phyloP scores from a whole-genome alignment of 2,797 vertebrate genomes.

The Sebastes kiyomatsui region DNA sequence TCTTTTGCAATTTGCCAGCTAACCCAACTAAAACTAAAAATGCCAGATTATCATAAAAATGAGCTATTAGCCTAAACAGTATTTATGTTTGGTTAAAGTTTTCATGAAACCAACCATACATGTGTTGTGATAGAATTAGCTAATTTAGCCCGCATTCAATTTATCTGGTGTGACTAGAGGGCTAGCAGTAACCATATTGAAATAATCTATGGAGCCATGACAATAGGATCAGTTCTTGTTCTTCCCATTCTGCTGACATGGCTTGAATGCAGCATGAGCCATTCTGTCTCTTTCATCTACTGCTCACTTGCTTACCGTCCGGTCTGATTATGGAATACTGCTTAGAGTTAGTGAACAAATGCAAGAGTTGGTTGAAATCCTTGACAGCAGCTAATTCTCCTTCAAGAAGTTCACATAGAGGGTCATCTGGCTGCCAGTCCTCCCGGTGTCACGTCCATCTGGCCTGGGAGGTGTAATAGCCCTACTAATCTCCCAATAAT shows the following conservation, averaged over 20 bases:
- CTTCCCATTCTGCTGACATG: not conserved
- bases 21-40: not conserved
- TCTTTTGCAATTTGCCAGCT: not conserved
- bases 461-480: conserved; percentile 79
- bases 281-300: not conserved
- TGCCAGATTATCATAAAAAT: not conserved
- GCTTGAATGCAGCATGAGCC: not conserved
- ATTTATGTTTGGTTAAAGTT: too few species aligned
- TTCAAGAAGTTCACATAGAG: conserved; percentile 32
- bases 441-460: conserved; percentile 66
- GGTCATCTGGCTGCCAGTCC: conserved; percentile 49
- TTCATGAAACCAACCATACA: not conserved
- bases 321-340: not conserved
- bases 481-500: conserved; percentile 83
- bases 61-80: not conserved
- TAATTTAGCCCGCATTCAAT: not conserved
- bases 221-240: not conserved
- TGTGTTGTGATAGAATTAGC: not conserved
- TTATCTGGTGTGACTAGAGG: not conserved
- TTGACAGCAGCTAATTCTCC: conserved; percentile 38
- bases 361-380: conserved; percentile 14
- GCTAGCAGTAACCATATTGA: not conserved
- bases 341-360: not conserved
- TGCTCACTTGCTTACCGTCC: not conserved
- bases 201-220: not conserved